Evolutionary conservation across 2,113 vertebrate species (phyloP).

Genomic region (Catharus bicknelli): DNA sequence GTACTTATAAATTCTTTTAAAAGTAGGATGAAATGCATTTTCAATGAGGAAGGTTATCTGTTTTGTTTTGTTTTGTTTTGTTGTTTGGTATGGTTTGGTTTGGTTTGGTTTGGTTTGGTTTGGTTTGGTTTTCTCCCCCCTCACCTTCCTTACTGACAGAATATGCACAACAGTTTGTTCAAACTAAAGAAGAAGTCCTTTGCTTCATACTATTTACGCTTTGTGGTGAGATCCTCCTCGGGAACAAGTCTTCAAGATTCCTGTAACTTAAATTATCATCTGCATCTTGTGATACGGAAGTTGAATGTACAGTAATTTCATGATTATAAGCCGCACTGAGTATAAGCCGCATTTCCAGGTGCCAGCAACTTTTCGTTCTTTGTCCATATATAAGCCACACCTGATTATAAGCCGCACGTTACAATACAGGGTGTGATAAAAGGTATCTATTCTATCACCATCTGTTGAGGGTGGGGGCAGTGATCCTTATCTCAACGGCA

Average conservation of each 20-base stretch:
- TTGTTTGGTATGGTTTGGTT: too few species aligned
- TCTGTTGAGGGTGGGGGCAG: too few species aligned
- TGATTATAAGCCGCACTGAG: too few species aligned
- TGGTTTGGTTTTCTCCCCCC: fast-evolving
- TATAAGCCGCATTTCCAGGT: too few species aligned
- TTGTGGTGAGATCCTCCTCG: not conserved
- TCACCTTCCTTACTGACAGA: not conserved
- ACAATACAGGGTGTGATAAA: too few species aligned
- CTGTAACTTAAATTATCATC: not conserved
- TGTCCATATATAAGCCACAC: too few species aligned
- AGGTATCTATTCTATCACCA: too few species aligned
- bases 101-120: fast-evolving
- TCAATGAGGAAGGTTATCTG: not conserved
- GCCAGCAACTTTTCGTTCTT: too few species aligned
- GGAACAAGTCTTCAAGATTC: not conserved
- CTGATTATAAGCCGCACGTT: too few species aligned
- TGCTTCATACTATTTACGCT: not conserved
- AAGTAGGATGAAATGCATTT: not conserved
- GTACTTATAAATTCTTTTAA: not conserved
- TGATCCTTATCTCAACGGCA: too few species aligned
- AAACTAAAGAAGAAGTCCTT: not conserved
- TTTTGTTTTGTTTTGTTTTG: not conserved
- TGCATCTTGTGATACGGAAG: not conserved
- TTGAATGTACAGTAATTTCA: not conserved
- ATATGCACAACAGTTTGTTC: not conserved